Evolutionary conservation across 64 coral and sea anemone species (phyloP), one percentile per base, ranked within the genome.

Genomic region (Montipora sp.): DNA sequence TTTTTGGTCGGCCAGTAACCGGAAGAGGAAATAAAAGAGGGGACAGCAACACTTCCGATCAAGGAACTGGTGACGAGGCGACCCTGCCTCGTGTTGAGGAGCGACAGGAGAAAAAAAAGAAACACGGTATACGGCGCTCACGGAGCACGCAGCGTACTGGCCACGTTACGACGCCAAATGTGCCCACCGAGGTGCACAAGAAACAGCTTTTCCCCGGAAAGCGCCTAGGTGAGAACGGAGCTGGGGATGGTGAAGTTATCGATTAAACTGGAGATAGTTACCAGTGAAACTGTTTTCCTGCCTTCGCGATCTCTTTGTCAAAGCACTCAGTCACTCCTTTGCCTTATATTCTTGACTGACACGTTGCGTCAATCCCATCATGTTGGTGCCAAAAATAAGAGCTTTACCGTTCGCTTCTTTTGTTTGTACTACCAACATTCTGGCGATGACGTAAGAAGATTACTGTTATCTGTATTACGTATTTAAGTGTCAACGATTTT

Each of bases 51-150:
- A 93, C 75, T 18, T 93, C 91, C 0, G 91, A 93, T 81, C 83
- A 86, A 23, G 83, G 91, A 12, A 88, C 91, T 93, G 91, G 83
- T 79, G 91, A 93, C 44, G 91, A 93, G 83, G 91, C 84, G 5
- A 87, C 91, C 0, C 55, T 93, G 83, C 86, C 91, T 72, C 83
- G 83, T 27, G 88, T 76, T 19, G 78, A 88, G 21, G 83, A 93
- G 8, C 91, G 72, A n/a, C 63, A 75, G 2, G 51, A 13, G 14
- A 87, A 73, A 53, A 57, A 57, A 57, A 93, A 93, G 57, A 71
- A 73, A 9, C 15, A 11, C 19, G 47, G 43, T 8, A 65, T 88
- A 12, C 49, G 60, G 75, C 66, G 72, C 12, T 27, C 80, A 13
- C 50, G 53, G n/a, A 75, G 65, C 27, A 92, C 81, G 14, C 73